Evolutionary conservation across 2,888 invertebrate genomes (phyloP).

Genomic region (Aspidiotus rigidus): DNA sequence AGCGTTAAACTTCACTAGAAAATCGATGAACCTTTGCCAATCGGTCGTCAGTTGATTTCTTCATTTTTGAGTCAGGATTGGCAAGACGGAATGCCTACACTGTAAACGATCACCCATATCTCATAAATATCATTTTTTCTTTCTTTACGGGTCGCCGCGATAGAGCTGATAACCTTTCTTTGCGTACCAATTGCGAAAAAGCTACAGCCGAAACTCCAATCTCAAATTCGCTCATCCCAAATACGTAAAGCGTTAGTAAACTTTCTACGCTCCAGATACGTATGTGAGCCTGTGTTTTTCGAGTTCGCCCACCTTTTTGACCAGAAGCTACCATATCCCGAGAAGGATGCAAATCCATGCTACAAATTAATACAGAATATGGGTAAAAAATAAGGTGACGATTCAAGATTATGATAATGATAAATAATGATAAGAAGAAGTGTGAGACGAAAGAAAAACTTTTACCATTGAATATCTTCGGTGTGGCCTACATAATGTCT

Average conservation of each 20-base stretch:
- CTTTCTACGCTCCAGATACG: conserved; percentile 88
- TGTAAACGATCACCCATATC: too few species aligned
- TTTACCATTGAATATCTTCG: conserved; percentile 84
- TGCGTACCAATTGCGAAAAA: conserved; percentile 71
- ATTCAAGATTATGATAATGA: too few species aligned
- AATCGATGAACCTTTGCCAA: too few species aligned
- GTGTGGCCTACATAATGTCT: conserved; percentile 85
- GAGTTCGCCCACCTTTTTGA: conserved; percentile 71
- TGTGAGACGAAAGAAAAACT: conserved; percentile 14
- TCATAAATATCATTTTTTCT: too few species aligned
- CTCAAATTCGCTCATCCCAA: conserved; percentile 84
- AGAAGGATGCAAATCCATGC: conserved; percentile 81
- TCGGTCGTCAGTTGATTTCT: too few species aligned
- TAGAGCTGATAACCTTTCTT: background rate
- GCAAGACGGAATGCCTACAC: too few species aligned
- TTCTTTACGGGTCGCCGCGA: background rate
- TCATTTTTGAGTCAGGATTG: too few species aligned
- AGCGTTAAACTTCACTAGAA: too few species aligned
- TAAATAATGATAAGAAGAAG: background rate
- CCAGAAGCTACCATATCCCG: conserved; percentile 82
- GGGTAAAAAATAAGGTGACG: too few species aligned
- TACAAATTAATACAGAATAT: conserved; percentile 41
- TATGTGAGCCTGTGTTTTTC: conserved; percentile 79
- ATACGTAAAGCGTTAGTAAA: conserved; percentile 75
- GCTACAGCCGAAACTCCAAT: conserved; percentile 79